phyloP scores from a whole-genome alignment of 2,113 vertebrate genomes.

The Pterocles burchelli region DNA sequence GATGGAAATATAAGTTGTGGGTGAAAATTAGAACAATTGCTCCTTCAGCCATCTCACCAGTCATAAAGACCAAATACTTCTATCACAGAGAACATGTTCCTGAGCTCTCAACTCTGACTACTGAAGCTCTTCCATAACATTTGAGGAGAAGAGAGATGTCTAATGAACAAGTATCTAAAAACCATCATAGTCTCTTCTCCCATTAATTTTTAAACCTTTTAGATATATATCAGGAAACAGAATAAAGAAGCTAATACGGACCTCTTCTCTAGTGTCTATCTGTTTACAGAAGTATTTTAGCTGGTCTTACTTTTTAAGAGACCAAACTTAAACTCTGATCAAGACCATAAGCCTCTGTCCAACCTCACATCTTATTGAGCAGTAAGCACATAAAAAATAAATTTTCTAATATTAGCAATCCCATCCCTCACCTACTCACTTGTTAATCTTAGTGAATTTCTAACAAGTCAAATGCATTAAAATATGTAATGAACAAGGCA shows the following conservation, averaged over 20 bases:
- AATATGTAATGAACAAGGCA: background rate
- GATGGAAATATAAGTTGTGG: background rate
- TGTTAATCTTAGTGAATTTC: background rate
- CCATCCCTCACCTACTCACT: background rate
- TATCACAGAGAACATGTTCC: background rate
- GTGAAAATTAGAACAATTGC: background rate
- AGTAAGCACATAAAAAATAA: background rate
- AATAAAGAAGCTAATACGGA: background rate
- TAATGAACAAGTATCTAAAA: background rate
- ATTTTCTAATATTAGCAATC: background rate
- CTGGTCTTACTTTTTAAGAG: background rate
- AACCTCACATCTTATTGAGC: background rate
- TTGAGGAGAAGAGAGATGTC: background rate
- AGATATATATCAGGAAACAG: background rate
- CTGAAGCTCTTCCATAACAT: background rate
- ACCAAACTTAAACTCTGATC: background rate
- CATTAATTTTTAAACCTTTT: no score
- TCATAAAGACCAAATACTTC: background rate
- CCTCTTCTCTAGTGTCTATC: background rate
- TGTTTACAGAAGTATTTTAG: background rate
- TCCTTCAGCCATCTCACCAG: background rate
- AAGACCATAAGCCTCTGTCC: background rate
- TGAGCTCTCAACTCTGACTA: background rate
- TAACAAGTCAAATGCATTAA: background rate
- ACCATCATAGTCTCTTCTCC: background rate